phyloP scores from a whole-genome alignment of 2,113 vertebrate species.

The Coturnix japonica region DNA sequence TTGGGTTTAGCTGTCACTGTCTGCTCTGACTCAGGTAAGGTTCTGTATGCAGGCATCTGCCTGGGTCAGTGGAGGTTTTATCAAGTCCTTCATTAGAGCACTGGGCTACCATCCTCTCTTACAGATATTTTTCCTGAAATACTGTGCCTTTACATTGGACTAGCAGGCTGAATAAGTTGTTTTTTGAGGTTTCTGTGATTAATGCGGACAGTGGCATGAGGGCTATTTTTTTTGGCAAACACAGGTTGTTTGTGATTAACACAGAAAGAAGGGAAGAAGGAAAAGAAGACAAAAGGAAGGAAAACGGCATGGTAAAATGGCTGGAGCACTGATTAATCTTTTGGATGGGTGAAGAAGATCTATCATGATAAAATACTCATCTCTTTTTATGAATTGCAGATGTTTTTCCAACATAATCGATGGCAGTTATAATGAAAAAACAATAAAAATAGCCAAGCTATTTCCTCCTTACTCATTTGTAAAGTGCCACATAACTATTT shows the following conservation, averaged over 20 bases:
- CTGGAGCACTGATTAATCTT: not conserved
- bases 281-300: not conserved
- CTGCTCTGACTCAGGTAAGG: not conserved
- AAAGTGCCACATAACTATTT: not conserved
- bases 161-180: not conserved
- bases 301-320: not conserved
- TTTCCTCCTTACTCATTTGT: not conserved
- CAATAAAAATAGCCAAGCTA: not conserved
- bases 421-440: not conserved
- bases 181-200: not conserved
- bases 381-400: not conserved
- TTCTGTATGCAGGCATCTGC: not conserved
- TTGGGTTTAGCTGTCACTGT: not conserved
- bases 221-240: not conserved
- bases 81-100: rapidly evolving
- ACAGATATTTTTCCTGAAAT: not conserved
- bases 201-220: not conserved
- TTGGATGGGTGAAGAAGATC: not conserved
- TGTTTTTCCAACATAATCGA: not conserved
- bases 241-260: not conserved
- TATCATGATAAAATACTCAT: not conserved
- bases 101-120: not conserved
- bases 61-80: not conserved
- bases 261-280: not conserved
- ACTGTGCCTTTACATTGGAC: not conserved